Evolutionary conservation across 1,140 invertebrate genomes (phyloP).

Genomic region (Coenobita brevimanus): DNA sequence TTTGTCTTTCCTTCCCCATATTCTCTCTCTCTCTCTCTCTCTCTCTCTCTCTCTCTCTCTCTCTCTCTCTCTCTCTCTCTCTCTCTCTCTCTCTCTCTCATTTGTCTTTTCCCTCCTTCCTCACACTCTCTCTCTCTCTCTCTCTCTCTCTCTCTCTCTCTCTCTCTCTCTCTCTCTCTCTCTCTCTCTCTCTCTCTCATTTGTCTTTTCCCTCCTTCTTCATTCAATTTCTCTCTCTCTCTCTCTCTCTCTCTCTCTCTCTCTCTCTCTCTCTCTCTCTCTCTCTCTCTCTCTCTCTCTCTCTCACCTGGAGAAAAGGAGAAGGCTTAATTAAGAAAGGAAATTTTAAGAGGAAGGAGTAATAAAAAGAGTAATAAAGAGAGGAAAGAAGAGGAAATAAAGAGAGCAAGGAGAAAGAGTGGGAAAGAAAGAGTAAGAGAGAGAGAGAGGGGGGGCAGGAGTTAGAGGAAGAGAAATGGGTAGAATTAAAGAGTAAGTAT

Average conservation of each 20-base stretch:
- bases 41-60: not conserved
- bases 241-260: not conserved
- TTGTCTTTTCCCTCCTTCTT: not conserved
- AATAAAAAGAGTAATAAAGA: no score
- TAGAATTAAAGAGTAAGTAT: no score
- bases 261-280: no score
- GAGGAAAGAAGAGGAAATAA: no score
- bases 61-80: not conserved
- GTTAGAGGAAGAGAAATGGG: no score
- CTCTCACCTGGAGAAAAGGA: not conserved
- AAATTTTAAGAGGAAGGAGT: no score
- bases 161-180: not conserved
- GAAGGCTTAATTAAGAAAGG: no score
- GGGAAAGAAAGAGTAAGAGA: no score
- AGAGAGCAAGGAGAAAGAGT: no score
- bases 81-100: not conserved
- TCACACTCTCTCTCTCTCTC: constrained; percentile 1
- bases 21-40: not conserved
- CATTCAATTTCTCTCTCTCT: not conserved
- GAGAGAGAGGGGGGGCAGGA: no score
- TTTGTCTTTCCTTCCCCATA: no score
- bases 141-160: not conserved
- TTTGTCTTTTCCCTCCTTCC: not conserved
- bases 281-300: not conserved
- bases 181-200: not conserved